These are phyloP conservation scores for Nerophis ophidion DNA, from an alignment of 2,113 vertebrate genomes.

Conservation along the genomic window DNA sequence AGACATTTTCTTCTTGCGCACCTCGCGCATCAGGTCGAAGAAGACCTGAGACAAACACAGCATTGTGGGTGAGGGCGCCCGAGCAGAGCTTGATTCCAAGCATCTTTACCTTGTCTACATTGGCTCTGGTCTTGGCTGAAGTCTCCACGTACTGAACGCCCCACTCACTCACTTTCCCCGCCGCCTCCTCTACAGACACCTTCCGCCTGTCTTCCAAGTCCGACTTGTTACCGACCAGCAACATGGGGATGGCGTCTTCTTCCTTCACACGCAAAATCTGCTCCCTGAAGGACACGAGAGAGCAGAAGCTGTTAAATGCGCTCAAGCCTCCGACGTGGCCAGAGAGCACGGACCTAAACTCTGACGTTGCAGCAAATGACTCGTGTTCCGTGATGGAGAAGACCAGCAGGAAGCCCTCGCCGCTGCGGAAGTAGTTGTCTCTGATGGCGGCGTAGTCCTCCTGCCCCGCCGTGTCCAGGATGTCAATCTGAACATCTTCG, in stretches of 20 bases:
- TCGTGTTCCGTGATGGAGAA: conserved; percentile 96
- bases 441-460: conserved; percentile 98
- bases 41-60: conserved; percentile 77
- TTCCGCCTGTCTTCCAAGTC: conserved; percentile 91
- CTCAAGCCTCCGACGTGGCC: no score
- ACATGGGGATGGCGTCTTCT: conserved; percentile 88
- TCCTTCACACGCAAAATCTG: conserved; percentile 97
- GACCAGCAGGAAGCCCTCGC: conserved; percentile 93
- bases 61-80: neutral
- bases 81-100: no score
- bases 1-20: conserved; percentile 91
- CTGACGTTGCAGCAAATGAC: conserved; percentile 85
- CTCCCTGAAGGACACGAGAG: conserved; percentile 70
- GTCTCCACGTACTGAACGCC: conserved; percentile 96
- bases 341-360: conserved; percentile 78
- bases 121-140: conserved; percentile 92
- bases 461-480: conserved; percentile 81
- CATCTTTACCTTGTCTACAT: conserved; percentile 90
- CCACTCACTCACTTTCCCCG: conserved; percentile 82
- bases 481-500: conserved; percentile 96
- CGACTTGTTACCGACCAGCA: conserved; percentile 94
- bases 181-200: conserved; percentile 82
- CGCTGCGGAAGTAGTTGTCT: conserved; percentile 97
- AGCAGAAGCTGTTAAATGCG: neutral
- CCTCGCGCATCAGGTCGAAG: conserved; percentile 96